Conservation (phyloP, 2,797 vertebrate genomes). For the Selene dorsalis region DNA sequence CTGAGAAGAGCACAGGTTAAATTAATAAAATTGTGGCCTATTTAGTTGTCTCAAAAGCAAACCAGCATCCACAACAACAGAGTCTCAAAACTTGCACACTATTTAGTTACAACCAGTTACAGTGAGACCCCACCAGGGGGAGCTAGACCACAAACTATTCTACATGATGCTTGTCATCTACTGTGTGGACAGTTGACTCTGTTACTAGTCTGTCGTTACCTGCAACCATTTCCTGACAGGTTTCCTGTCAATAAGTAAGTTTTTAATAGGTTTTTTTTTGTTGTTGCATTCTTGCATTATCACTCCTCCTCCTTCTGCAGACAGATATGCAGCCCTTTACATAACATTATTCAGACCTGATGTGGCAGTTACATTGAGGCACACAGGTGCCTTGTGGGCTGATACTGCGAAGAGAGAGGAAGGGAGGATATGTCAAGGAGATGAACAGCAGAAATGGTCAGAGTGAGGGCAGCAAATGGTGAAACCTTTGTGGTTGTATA, state of each 20-base stretch:
- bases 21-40: not conserved
- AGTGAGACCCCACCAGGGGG: constrained; percentile 67
- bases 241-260: constrained; percentile 58
- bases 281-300: constrained; percentile 44
- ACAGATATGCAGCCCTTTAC: constrained; percentile 32
- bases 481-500: constrained; percentile 1
- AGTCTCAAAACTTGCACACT: not conserved
- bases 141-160: constrained; percentile 49
- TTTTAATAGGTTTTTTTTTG: not conserved
- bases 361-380: constrained; percentile 20
- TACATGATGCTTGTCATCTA: constrained; percentile 3
- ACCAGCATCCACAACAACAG: not conserved
- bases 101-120: not conserved
- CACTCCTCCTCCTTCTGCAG: constrained; percentile 11
- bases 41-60: not conserved
- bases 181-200: not conserved
- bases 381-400: constrained; percentile 12
- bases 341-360: constrained; percentile 35
- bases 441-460: constrained; percentile 19
- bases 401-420: constrained; percentile 19
- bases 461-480: not conserved
- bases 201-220: constrained; percentile 22
- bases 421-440: constrained; percentile 22
- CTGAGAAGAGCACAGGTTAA: not conserved
- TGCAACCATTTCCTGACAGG: constrained; percentile 50